Percentiles rank a stretch among this genome's conserved stretches.
phyloP scores from a whole-genome alignment of 2,113 vertebrate species.

The Misgurnus mizolepis region DNA sequence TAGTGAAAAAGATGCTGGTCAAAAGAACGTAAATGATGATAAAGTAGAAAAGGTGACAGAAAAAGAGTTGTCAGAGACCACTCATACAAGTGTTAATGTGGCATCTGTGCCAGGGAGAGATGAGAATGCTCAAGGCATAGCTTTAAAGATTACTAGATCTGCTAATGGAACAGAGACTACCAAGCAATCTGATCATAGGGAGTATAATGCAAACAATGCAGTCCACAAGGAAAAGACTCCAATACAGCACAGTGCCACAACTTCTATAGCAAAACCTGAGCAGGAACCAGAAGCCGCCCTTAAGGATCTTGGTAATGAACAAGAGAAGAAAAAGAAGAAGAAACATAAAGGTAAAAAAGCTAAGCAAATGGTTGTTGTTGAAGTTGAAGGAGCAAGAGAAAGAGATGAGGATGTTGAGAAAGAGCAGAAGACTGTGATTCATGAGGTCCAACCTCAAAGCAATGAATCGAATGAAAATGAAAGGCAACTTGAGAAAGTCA shows the following conservation, averaged over 20 bases:
- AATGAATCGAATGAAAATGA: slow-evolving; percentile 38
- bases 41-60: not conserved
- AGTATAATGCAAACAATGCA: not conserved
- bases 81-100: not conserved
- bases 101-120: not conserved
- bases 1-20: not conserved
- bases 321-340: slow-evolving; percentile 67
- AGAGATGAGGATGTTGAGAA: slow-evolving; percentile 34
- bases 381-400: slow-evolving; percentile 32
- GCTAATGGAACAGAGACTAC: not conserved
- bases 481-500: slow-evolving; percentile 54
- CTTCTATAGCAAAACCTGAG: not conserved
- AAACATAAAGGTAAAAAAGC: slow-evolving; percentile 69
- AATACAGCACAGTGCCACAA: not conserved
- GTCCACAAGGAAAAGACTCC: slow-evolving; percentile 4
- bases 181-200: slow-evolving; percentile 10
- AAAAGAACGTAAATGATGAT: slow-evolving; percentile 3
- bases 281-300: not conserved
- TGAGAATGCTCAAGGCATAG: not conserved
- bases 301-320: slow-evolving; percentile 12
- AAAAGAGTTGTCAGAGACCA: slow-evolving; percentile 10
- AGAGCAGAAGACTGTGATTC: slow-evolving; percentile 36
- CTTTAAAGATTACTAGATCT: not conserved
- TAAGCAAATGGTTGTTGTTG: slow-evolving; percentile 50
- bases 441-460: not conserved